Evolutionary conservation across 2,888 invertebrate genomes (phyloP), one percentile per base, ranked within the genome.

Genomic region (Euphydryas editha): DNA sequence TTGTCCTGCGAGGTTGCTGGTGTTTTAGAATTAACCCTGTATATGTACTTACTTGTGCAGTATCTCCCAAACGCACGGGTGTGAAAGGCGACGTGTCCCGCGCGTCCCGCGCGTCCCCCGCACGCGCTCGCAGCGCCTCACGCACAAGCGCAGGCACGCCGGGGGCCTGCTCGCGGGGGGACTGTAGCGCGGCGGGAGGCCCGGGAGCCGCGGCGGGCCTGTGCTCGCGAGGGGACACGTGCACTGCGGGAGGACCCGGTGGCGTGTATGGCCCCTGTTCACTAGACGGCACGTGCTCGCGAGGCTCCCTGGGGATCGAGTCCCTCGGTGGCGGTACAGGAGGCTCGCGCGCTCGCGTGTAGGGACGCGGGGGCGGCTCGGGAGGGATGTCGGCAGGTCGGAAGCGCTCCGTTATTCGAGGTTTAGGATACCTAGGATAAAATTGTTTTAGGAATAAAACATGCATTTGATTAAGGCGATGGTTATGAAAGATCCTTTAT

Each of bases 1-100:
- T n/a, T n/a, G n/a, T n/a, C n/a, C n/a, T n/a, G n/a, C n/a, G n/a
- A n/a, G n/a, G n/a, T n/a, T n/a, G n/a, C n/a, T n/a, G n/a, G n/a
- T n/a, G n/a, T n/a, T n/a, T n/a, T n/a, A n/a, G n/a, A n/a, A n/a
- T n/a, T n/a, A n/a, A n/a, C n/a, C n/a, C n/a, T n/a, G n/a, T n/a
- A n/a, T n/a, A n/a, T n/a, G n/a, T n/a, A 42, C 42, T 42, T 11
- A 68, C 68, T 67, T 64, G 67, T 46, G 62, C 42, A 5, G 54
- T 18, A 10, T 64, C 65, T 5, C 59, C 70, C 15, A 64, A 58
- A 15, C 81, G 68, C 6, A 77, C 56, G 2, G 78, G 79, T 55
- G 76, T 78, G 42, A 79, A 73, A 10, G 84, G 84, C 59, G 80
- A 54, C 72, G 37, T 51, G 75, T 76, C 59, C 71, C 75, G 15